phyloP scores from a whole-genome alignment of 1,140 invertebrate genomes.

The Drosophila kohkoa region DNA sequence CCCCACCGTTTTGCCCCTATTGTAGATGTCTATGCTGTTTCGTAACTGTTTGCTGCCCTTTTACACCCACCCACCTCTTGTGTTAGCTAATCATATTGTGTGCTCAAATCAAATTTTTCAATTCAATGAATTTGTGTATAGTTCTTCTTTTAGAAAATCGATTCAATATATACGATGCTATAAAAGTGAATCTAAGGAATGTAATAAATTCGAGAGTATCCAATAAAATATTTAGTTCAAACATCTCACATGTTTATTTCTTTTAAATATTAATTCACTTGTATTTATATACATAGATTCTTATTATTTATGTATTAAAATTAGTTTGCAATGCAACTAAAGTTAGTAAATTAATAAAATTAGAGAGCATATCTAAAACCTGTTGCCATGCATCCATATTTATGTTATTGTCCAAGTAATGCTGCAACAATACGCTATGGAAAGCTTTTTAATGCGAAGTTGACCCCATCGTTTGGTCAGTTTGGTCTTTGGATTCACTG shows the following conservation, averaged over 20 bases:
- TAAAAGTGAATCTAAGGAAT: background rate
- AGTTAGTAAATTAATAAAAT: too few species aligned
- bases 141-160: slow-evolving; percentile 23
- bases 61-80: slow-evolving; percentile 4
- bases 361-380: background rate
- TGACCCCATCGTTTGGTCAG: slow-evolving; percentile 26
- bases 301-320: too few species aligned
- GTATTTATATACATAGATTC: too few species aligned
- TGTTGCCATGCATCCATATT: background rate
- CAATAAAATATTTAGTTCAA: background rate
- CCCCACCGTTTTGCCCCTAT: background rate
- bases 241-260: too few species aligned
- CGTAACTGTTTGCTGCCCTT: slow-evolving; percentile 59
- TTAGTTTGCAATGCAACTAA: too few species aligned
- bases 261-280: too few species aligned
- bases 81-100: slow-evolving; percentile 68
- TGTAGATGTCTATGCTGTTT: slow-evolving; percentile 54
- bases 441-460: slow-evolving; percentile 34
- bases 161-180: slow-evolving; percentile 17
- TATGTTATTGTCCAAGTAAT: slow-evolving; percentile 1
- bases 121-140: slow-evolving; percentile 58
- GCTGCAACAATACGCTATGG: slow-evolving; percentile 1
- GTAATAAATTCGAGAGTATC: background rate
- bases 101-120: slow-evolving; percentile 67
- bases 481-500: slow-evolving; percentile 5